These are phyloP conservation scores for Caenorhabditis virilis DNA, from an alignment of 2,888 invertebrate genomes.

Conservation along the genomic window DNA sequence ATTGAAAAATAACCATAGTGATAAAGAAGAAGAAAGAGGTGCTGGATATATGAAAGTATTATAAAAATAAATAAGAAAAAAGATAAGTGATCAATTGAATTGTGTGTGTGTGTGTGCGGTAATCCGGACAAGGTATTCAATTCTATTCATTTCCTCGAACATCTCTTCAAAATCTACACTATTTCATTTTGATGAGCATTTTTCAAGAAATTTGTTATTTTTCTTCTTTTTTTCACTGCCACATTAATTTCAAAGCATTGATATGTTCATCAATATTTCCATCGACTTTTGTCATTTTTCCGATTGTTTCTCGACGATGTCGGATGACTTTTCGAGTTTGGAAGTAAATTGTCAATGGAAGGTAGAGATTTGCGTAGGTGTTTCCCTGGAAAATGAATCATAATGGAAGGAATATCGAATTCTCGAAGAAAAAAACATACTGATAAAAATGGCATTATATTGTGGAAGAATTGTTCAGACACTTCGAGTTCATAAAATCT, in stretches of 20 bases:
- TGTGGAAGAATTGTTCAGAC: slow-evolving; percentile 21
- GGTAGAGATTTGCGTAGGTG: slow-evolving; percentile 8
- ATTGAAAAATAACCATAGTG: too few relatives aligned
- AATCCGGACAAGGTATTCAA: slow-evolving; percentile 14
- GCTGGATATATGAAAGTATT: too few relatives aligned
- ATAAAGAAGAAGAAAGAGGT: too few relatives aligned
- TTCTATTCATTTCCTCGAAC: slow-evolving; percentile 24
- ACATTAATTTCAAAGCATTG: slow-evolving; percentile 5
- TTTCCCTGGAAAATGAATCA: too few relatives aligned
- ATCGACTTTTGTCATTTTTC: slow-evolving; percentile 9
- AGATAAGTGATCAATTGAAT: too few relatives aligned
- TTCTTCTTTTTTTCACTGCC: slow-evolving; percentile 2
- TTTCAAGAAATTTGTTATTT: too few relatives aligned
- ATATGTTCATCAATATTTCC: slow-evolving; percentile 8
- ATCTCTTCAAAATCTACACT: background rate
- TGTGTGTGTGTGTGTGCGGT: background rate
- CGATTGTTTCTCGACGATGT: slow-evolving; percentile 11
- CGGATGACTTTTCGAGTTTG: slow-evolving; percentile 20
- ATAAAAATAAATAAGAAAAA: too few relatives aligned
- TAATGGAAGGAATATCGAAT: too few relatives aligned
- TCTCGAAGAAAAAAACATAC: too few relatives aligned
- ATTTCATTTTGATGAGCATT: too few relatives aligned
- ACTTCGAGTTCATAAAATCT: slow-evolving; percentile 25
- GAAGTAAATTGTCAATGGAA: slow-evolving; percentile 8
- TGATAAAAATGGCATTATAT: background rate